phyloP scores from a whole-genome alignment of 2,113 vertebrate genomes.

The Ariopsis seemanni region DNA sequence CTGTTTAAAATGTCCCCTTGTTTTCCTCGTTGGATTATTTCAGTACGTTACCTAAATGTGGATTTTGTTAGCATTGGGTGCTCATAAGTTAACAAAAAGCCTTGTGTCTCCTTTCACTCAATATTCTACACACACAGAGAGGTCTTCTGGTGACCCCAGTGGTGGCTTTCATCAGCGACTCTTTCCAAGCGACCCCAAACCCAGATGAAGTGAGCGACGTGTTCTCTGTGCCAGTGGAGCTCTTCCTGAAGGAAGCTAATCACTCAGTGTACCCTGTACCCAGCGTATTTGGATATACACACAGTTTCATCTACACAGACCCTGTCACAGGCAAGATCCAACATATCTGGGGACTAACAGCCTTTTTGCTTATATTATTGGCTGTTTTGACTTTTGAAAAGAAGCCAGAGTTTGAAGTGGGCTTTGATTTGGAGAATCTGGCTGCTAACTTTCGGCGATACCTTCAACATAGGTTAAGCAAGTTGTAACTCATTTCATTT shows the following conservation, averaged over 20 bases:
- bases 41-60: neutral
- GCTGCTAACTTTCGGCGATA: conserved; percentile 59
- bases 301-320: conserved; percentile 78
- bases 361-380: conserved; percentile 74
- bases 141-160: conserved; percentile 82
- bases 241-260: conserved; percentile 74
- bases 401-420: conserved; percentile 77
- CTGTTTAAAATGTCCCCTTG: neutral
- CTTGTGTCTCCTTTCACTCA: neutral
- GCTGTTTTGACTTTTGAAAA: conserved; percentile 73
- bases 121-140: conserved; percentile 67
- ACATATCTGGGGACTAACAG: conserved; percentile 86
- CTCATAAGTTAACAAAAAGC: neutral
- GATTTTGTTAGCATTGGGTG: neutral
- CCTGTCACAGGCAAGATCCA: conserved; percentile 64
- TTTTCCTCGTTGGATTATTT: neutral
- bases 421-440: conserved; percentile 72
- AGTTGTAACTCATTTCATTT: conserved; percentile 69
- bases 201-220: conserved; percentile 85
- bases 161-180: conserved; percentile 83
- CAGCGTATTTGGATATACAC: conserved; percentile 29
- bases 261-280: conserved; percentile 58
- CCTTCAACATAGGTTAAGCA: conserved; percentile 66
- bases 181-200: conserved; percentile 79
- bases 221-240: conserved; percentile 83